Evolutionary conservation across 2,888 invertebrate genomes (phyloP).

Genomic region (Pammene aurita): DNA sequence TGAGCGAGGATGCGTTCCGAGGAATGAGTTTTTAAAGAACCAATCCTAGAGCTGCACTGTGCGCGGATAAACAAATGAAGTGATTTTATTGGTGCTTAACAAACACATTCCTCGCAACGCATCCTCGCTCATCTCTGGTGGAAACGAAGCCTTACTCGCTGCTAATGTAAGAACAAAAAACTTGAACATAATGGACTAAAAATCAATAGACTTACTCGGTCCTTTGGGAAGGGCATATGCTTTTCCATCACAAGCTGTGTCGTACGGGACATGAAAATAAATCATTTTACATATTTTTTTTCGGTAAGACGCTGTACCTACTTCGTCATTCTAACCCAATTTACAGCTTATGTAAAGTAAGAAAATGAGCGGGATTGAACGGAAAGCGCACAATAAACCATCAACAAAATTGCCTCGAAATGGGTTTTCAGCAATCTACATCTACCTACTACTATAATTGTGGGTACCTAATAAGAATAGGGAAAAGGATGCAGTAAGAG

Average conservation of each 20-base stretch:
- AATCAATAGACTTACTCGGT: slow-evolving; percentile 1
- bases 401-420: slow-evolving; percentile 55
- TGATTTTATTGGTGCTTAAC: too few relatives aligned
- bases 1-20: too few relatives aligned
- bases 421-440: neutral
- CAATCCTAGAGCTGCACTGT: too few relatives aligned
- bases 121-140: too few relatives aligned
- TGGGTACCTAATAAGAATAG: neutral
- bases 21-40: too few relatives aligned
- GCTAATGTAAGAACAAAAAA: neutral
- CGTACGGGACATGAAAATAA: slow-evolving; percentile 39
- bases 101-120: too few relatives aligned
- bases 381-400: slow-evolving; percentile 57
- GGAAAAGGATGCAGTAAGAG: too few relatives aligned
- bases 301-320: slow-evolving; percentile 52
- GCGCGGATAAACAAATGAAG: too few relatives aligned
- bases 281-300: slow-evolving; percentile 56
- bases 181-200: slow-evolving; percentile 16
- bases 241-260: slow-evolving; percentile 33
- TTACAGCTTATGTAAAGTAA: slow-evolving; percentile 60
- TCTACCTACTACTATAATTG: too few relatives aligned
- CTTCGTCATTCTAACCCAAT: slow-evolving; percentile 64
- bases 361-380: slow-evolving; percentile 57
- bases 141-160: too few relatives aligned
- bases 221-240: slow-evolving; percentile 12